Evolutionary conservation across 2,113 vertebrate species (phyloP).

Genomic region (Callorhinus ursinus): DNA sequence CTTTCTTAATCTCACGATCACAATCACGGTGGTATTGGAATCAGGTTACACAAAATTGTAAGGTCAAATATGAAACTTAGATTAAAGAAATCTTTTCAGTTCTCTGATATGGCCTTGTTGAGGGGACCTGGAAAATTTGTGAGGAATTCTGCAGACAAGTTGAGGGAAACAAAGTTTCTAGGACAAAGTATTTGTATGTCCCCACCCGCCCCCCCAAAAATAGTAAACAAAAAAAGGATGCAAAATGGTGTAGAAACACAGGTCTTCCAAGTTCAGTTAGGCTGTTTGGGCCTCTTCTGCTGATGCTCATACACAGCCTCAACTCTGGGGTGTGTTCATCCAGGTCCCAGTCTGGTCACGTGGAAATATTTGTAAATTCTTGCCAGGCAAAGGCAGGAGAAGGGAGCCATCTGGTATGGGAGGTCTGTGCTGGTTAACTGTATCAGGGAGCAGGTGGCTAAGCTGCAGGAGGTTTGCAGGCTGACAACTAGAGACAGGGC

Average conservation of each 20-base stretch:
- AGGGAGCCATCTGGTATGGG: slow-evolving; percentile 77
- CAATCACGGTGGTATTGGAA: background rate
- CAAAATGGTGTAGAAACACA: background rate
- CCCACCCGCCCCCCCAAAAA: background rate
- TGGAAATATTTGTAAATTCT: slow-evolving; percentile 67
- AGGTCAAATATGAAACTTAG: background rate
- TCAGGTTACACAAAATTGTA: background rate
- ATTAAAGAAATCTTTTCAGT: background rate
- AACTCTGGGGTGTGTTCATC: background rate
- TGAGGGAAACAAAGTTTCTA: background rate
- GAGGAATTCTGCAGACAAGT: background rate
- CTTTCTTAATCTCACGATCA: background rate
- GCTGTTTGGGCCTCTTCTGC: background rate
- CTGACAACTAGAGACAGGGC: slow-evolving; percentile 55
- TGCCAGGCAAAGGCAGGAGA: slow-evolving; percentile 72
- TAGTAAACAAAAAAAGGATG: background rate
- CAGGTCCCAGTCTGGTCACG: slow-evolving; percentile 35
- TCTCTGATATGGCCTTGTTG: background rate
- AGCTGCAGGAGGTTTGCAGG: slow-evolving; percentile 65
- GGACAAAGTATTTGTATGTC: background rate
- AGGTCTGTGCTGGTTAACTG: slow-evolving; percentile 63
- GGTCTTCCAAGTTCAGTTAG: background rate
- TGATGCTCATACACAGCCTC: background rate
- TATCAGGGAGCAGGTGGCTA: slow-evolving; percentile 78
- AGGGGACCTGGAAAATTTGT: background rate